A percentile compares a stretch with the other conserved stretches of the same genome.
These are phyloP conservation scores for Apamea epomidion DNA, from an alignment of 2,888 invertebrate genomes.

Conservation along the genomic window DNA sequence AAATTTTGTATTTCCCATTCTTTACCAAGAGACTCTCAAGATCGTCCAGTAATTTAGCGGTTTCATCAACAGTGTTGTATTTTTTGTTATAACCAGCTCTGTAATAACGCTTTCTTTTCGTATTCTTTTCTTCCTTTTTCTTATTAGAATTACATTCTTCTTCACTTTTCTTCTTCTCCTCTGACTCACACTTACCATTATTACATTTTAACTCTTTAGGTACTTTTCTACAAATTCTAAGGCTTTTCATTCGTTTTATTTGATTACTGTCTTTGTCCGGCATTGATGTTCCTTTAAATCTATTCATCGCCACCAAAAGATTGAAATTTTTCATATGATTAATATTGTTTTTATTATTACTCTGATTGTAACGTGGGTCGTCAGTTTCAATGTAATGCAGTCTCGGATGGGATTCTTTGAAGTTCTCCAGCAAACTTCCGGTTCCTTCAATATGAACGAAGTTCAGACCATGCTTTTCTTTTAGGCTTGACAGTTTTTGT, in stretches of 20 bases:
- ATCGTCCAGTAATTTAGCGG: constrained; percentile 10
- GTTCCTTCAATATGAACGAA: constrained; percentile 22
- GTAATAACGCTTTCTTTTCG: neutral
- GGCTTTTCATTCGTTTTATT: neutral
- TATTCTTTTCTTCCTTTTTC: neutral
- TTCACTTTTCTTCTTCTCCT: neutral
- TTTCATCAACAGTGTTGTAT: neutral
- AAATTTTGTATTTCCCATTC: constrained; percentile 23
- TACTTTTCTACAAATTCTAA: constrained; percentile 37
- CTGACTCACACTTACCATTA: neutral
- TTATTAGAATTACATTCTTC: neutral
- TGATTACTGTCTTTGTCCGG: neutral
- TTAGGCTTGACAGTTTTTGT: constrained; percentile 20
- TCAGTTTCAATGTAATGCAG: neutral
- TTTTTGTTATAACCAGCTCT: constrained; percentile 11
- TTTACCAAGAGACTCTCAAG: constrained; percentile 20
- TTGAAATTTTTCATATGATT: neutral
- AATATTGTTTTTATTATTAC: too few species aligned
- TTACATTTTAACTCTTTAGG: neutral
- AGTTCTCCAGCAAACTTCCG: neutral
- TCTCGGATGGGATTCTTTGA: neutral
- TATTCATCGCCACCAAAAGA: neutral
- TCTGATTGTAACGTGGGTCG: neutral
- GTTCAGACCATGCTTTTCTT: constrained; percentile 19
- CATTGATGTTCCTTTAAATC: neutral